Conservation (phyloP, 2,113 vertebrate genomes). For the Eudyptes chrysolophus region DNA sequence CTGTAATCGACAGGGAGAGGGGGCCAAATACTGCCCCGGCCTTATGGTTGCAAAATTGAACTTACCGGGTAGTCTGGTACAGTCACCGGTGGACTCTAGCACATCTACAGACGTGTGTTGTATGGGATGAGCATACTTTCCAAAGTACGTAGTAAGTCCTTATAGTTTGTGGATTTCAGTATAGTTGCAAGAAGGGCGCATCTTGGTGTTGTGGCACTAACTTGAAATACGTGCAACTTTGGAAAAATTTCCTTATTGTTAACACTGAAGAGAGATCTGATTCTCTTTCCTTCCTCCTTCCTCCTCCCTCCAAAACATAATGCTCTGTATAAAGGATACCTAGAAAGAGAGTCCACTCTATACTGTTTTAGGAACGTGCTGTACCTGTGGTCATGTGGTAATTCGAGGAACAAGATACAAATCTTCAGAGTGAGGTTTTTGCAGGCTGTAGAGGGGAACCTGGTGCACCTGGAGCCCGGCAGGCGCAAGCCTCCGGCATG, state of each 20-base stretch:
- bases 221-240: neutral
- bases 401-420: neutral
- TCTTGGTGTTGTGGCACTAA: neutral
- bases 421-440: neutral
- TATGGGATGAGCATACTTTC: neutral
- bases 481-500: neutral
- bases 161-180: neutral
- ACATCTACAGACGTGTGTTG: neutral
- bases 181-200: neutral
- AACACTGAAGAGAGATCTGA: neutral
- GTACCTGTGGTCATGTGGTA: neutral
- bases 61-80: rapidly evolving
- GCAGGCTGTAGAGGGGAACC: neutral
- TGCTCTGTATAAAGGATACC: neutral
- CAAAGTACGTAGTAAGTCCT: neutral
- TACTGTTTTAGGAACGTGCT: neutral
- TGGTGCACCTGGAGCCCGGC: neutral
- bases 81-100: neutral
- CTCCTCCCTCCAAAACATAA: neutral
- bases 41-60: neutral
- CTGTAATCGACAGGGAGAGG: neutral
- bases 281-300: neutral
- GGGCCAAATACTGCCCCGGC: neutral
- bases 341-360: neutral
- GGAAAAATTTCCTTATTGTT: neutral